Conservation (phyloP, 1,140 invertebrate genomes). For the Drosophila melanica region DNA sequence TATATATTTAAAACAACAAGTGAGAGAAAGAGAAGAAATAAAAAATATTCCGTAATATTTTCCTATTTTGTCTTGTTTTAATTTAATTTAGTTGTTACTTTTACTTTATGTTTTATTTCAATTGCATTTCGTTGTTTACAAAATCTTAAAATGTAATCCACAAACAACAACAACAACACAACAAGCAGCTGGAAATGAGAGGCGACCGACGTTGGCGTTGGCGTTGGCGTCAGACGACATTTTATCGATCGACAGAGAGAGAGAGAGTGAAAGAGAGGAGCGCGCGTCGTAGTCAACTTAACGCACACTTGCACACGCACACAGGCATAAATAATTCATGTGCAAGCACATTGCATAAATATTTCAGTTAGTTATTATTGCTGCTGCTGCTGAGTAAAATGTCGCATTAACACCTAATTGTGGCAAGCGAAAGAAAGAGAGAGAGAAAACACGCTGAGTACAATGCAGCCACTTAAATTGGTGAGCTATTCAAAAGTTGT, state of each 20-base stretch:
- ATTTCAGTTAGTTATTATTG: conserved; percentile 51
- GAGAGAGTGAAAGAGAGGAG: conserved; percentile 4
- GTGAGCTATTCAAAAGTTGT: conserved; percentile 14
- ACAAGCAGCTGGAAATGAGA: conserved; percentile 48
- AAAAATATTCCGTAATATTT: too few species aligned
- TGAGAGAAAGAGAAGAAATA: too few species aligned
- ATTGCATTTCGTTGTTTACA: conserved; percentile 31
- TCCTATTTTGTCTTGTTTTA: too few species aligned
- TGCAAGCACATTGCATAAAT: conserved; percentile 65
- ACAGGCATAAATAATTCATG: conserved; percentile 62
- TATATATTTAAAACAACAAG: too few species aligned
- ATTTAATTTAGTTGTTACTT: too few species aligned
- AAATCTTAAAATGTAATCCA: conserved; percentile 73
- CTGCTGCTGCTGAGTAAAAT: conserved; percentile 56
- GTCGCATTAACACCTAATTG: conserved; percentile 77
- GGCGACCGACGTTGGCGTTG: conserved; percentile 16
- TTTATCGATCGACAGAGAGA: conserved; percentile 67
- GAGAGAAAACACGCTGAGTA: conserved; percentile 14
- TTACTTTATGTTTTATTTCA: too few species aligned
- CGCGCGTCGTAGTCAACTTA: conserved; percentile 15
- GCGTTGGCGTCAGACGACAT: conserved; percentile 39
- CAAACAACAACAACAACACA: conserved; percentile 35
- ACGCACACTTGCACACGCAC: conserved; percentile 43
- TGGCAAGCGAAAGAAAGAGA: conserved; percentile 37
- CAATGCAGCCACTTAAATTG: conserved; percentile 2